Conservation (phyloP, 2,113 vertebrate species). For the Saguinus imperator region DNA sequence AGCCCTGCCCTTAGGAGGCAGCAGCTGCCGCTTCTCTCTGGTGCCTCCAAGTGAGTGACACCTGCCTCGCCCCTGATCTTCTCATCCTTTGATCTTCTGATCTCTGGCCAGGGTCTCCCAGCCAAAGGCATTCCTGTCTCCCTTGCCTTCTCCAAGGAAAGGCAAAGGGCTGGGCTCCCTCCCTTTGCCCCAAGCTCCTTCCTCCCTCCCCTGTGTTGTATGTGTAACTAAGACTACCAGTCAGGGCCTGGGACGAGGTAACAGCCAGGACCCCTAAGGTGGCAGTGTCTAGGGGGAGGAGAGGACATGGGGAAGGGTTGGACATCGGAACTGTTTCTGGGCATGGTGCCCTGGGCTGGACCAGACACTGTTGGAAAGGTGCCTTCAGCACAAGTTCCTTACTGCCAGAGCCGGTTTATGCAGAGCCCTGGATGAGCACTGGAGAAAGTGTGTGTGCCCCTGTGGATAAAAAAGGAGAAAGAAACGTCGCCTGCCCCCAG, state of each 20-base stretch:
- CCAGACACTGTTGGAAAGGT: background rate
- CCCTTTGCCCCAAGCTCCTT: background rate
- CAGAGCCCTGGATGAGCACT: background rate
- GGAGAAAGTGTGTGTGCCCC: background rate
- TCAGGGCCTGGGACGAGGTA: background rate
- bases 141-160: slow-evolving; percentile 66
- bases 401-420: background rate
- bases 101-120: slow-evolving; percentile 67
- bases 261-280: background rate
- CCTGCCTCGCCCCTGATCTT: slow-evolving; percentile 69
- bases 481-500: background rate
- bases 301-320: background rate
- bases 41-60: slow-evolving; percentile 53
- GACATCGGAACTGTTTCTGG: background rate
- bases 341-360: background rate
- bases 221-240: background rate
- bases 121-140: slow-evolving; percentile 71
- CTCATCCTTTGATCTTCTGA: slow-evolving; percentile 71
- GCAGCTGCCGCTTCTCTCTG: slow-evolving; percentile 62
- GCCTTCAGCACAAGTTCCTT: background rate
- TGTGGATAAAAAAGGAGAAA: background rate
- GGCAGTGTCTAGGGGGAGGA: background rate
- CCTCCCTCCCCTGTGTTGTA: background rate
- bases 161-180: slow-evolving; percentile 50
- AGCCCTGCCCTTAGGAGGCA: slow-evolving; percentile 63